Evolutionary conservation across 2,888 invertebrate species (phyloP), one percentile per base, ranked within the genome.

Genomic region (Cantharis nigra): DNA sequence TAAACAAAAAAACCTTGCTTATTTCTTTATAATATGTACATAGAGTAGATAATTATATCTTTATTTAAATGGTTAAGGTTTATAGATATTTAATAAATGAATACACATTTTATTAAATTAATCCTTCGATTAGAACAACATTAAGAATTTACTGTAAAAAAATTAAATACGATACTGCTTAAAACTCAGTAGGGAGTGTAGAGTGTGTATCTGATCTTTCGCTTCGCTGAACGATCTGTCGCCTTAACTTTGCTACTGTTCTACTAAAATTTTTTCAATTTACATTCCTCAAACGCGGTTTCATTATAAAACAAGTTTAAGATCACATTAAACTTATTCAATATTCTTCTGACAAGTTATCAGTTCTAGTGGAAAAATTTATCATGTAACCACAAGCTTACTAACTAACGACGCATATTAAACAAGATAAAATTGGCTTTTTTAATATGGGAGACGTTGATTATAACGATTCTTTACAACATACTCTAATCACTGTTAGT

Each of bases 181-280:
- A 75, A 71, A 79, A 70, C 83, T 74, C 84, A 81, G 83, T 82
- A 80, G 85, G 84, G 83, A 81, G 84, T 83, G 82, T 81, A 26
- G 69, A 82, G 80, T 80, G 81, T 81, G 81, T 84, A 85, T 86
- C 86, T 85, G 86, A 86, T 87, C 87, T 87, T 87, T 84, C 85
- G 85, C 85, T 85, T 84, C 82, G 84, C 76, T 85, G 86, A 82
- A 76, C 85, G 83, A 85, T 86, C 83, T 86, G 86, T 87, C 87
- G 84, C 86, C 86, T 87, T 82, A 80, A 80, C 85, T 86, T 84
- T 83, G 87, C 87, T 87, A 87, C 87, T 86, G 87, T 87, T 87
- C 86, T 82, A 82, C 86, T 82, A 82, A 84, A 84, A 80, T 79
- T 85, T 83, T 80, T 85, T 83, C 84, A 85, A 87, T 87, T 87